phyloP scores from a whole-genome alignment of 2,888 invertebrate species.

The Chymomyza caudatula region DNA sequence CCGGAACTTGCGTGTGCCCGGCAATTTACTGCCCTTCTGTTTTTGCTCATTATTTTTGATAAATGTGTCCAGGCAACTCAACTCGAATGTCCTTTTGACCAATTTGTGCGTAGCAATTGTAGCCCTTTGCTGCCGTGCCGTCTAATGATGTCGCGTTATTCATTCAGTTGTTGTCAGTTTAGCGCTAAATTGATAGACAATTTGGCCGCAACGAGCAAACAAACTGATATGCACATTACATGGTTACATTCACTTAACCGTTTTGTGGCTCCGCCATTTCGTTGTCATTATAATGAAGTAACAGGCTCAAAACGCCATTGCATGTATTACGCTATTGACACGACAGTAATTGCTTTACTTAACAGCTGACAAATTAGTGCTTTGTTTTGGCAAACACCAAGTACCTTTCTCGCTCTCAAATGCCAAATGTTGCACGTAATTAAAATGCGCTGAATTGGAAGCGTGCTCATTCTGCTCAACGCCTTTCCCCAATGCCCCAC shows the following conservation, averaged over 20 bases:
- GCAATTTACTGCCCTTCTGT: not conserved
- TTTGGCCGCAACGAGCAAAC: slow-evolving; percentile 35
- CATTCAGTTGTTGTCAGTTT: slow-evolving; percentile 59
- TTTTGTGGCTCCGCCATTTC: slow-evolving; percentile 27
- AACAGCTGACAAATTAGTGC: not conserved
- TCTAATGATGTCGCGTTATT: slow-evolving; percentile 59
- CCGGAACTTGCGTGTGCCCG: slow-evolving; percentile 57
- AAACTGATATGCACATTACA: slow-evolving; percentile 27
- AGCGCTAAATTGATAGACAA: slow-evolving; percentile 62
- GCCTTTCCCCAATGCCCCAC: too few relatives aligned
- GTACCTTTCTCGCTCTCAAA: slow-evolving; percentile 40
- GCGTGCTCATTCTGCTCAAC: slow-evolving; percentile 11
- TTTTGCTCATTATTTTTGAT: slow-evolving; percentile 61
- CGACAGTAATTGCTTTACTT: not conserved
- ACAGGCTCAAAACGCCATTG: slow-evolving; percentile 17
- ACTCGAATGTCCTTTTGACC: not conserved
- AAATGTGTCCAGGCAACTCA: slow-evolving; percentile 42
- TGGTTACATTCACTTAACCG: slow-evolving; percentile 51
- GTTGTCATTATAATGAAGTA: slow-evolving; percentile 40
- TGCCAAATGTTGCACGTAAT: slow-evolving; percentile 64
- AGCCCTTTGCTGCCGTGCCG: not conserved
- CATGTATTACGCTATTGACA: slow-evolving; percentile 2
- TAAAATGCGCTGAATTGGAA: slow-evolving; percentile 63
- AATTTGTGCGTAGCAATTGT: not conserved
- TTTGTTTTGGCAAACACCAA: not conserved